Percentiles rank a stretch among this genome's conserved stretches.
Conservation (phyloP, 2,797 vertebrate genomes). For the Cichlasoma orientale region DNA sequence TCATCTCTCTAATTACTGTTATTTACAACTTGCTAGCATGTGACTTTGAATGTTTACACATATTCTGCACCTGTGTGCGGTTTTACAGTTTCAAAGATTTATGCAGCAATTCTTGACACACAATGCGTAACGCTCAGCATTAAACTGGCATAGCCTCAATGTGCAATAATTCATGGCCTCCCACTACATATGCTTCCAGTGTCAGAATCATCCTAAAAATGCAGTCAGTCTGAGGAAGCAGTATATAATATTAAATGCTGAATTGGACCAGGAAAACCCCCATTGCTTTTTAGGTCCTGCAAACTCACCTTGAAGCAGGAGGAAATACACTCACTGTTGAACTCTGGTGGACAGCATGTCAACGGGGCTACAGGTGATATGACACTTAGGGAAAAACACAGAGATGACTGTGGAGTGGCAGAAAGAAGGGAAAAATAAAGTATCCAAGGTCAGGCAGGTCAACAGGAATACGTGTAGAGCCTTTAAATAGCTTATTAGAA, state of each 20-base stretch:
- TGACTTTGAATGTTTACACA: too few relatives aligned
- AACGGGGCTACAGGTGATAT: constrained; percentile 13
- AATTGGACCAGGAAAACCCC: constrained; percentile 36
- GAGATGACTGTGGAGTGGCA: constrained; percentile 8
- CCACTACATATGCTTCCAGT: constrained; percentile 24
- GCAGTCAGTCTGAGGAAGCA: constrained; percentile 28
- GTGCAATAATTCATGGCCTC: constrained; percentile 37
- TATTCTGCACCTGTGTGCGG: constrained; percentile 7
- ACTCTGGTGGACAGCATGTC: constrained; percentile 33
- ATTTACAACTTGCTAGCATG: too few relatives aligned
- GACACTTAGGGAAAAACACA: constrained; percentile 8
- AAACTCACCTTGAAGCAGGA: constrained; percentile 56
- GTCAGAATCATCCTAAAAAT: constrained; percentile 32
- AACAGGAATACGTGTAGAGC: constrained; percentile 1
- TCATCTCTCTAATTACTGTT: too few relatives aligned
- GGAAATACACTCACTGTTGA: constrained; percentile 42
- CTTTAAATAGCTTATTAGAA: not conserved
- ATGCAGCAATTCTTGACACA: constrained; percentile 14
- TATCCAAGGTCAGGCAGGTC: constrained; percentile 9
- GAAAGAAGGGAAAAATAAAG: constrained; percentile 19
- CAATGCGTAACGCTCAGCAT: constrained; percentile 14
- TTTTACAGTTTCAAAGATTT: constrained; percentile 11
- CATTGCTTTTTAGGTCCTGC: constrained; percentile 45
- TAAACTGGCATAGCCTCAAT: constrained; percentile 21
- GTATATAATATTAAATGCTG: constrained; percentile 53